Percentiles rank a stretch among this genome's conserved stretches.
phyloP scores from a whole-genome alignment of 2,797 vertebrate species.

The Melanotaenia pygmaea region DNA sequence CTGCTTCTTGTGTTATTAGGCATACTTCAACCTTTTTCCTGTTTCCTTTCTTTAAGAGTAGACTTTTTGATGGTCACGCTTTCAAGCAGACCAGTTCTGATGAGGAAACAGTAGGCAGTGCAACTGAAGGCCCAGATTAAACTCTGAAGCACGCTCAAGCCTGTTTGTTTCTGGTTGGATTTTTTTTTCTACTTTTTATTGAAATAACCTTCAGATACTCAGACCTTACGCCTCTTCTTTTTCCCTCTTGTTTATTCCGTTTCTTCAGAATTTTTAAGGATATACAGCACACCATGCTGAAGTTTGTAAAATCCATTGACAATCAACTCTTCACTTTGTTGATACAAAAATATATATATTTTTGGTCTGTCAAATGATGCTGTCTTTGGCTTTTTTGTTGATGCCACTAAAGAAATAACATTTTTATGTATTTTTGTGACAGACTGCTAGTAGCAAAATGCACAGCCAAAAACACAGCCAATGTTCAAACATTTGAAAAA shows the following conservation, averaged over 20 bases:
- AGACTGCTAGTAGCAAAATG: not conserved
- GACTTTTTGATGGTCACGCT: not conserved
- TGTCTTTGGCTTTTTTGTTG: not conserved
- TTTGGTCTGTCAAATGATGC: not conserved
- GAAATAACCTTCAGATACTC: not conserved
- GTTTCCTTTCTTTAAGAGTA: not conserved
- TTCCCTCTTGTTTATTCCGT: not conserved
- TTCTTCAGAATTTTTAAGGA: too few relatives aligned
- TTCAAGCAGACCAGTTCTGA: not conserved
- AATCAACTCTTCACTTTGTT: not conserved
- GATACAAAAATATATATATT: not conserved
- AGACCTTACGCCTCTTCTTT: not conserved
- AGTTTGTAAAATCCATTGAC: too few relatives aligned
- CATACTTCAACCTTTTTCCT: not conserved
- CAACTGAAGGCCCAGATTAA: not conserved
- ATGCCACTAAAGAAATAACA: not conserved
- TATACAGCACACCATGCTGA: too few relatives aligned
- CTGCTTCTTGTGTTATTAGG: not conserved
- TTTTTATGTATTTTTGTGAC: not conserved
- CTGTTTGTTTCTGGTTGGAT: not conserved
- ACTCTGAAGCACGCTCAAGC: not conserved
- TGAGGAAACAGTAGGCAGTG: not conserved
- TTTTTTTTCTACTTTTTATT: not conserved
- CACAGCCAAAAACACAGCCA: too few relatives aligned
- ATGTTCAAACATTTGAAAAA: not conserved